These are phyloP conservation scores for Onchidella celtica DNA, from an alignment of 2,888 invertebrate species.

Conservation along the genomic window DNA sequence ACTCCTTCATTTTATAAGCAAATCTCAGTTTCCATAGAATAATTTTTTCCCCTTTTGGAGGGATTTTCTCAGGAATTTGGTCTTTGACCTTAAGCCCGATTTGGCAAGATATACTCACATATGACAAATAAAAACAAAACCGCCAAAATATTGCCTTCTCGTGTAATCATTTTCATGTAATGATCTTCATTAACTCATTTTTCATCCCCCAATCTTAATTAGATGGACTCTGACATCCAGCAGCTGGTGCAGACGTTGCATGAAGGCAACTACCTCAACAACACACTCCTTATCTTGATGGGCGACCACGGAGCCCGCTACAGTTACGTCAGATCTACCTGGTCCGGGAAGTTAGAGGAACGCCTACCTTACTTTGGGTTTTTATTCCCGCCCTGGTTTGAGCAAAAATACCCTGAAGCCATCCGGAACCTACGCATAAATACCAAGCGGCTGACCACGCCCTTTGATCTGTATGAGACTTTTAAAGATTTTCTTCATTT, in stretches of 20 bases:
- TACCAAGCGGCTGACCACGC: slow-evolving; percentile 87
- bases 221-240: slow-evolving; percentile 87
- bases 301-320: slow-evolving; percentile 93
- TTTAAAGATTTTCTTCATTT: slow-evolving; percentile 85
- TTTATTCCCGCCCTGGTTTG: slow-evolving; percentile 87
- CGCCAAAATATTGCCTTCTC: background rate
- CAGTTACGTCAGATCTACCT: slow-evolving; percentile 88
- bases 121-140: background rate
- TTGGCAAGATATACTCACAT: background rate
- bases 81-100: background rate
- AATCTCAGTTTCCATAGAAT: too few species aligned
- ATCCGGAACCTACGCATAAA: slow-evolving; percentile 84
- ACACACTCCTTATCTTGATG: slow-evolving; percentile 92
- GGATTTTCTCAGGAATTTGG: too few species aligned
- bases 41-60: too few species aligned
- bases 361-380: slow-evolving; percentile 92
- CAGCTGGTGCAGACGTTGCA: slow-evolving; percentile 83
- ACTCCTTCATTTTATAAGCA: too few species aligned
- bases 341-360: slow-evolving; percentile 95
- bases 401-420: slow-evolving; percentile 83
- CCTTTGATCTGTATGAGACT: slow-evolving; percentile 92
- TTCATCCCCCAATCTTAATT: background rate
- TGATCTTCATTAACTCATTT: background rate
- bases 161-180: background rate
- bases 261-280: slow-evolving; percentile 85